Base-by-base conservation (phyloP, 2,888 invertebrate species). In the Xiphydria camelus region DNA sequence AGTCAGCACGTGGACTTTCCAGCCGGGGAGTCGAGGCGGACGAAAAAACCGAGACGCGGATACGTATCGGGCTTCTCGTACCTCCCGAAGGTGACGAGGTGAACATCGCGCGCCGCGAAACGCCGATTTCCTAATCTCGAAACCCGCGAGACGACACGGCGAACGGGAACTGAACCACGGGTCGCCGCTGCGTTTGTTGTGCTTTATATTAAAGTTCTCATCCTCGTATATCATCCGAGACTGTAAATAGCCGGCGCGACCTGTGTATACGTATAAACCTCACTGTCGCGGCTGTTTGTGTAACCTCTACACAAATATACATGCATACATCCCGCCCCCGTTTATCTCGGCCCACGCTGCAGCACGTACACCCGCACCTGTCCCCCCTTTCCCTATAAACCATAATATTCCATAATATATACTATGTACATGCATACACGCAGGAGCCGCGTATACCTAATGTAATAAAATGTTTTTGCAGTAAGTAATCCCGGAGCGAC, bases 401-500 rank as follows among this genome's bases (percentile, higher is more conserved):
- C n/a, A n/a, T n/a, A n/a, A n/a, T n/a, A n/a, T n/a, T n/a, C n/a
- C n/a, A n/a, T n/a, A n/a, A n/a, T n/a, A n/a, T n/a, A 7, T 23
- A 33, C 33, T n/a, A 33, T 14, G 33, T 12, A 17, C 33, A 14
- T 33, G 33, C 10, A 5, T n/a, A 17, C 14, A 15, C 14, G 18
- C 17, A 33, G n/a, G 5, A 18, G n/a, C 18, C 14, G 33, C 18
- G 14, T 33, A 17, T 33, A 14, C 23, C 3, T 18, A 33, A 18
- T 18, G 14, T 38, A 49, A 49, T 49, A 49, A 49, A 47, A 37
- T 46, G 42, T 49, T 49, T 49, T 29, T 49, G 36, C 35, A 42
- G 20, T 34, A 49, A 45, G 21, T 23, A 37, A 37, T 22, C 12
- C 22, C 29, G 33, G 23, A 23, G 23, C n/a, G 10, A 26, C 10